Conservation (phyloP, 2,797 vertebrate genomes). For the Botia kubotai region DNA sequence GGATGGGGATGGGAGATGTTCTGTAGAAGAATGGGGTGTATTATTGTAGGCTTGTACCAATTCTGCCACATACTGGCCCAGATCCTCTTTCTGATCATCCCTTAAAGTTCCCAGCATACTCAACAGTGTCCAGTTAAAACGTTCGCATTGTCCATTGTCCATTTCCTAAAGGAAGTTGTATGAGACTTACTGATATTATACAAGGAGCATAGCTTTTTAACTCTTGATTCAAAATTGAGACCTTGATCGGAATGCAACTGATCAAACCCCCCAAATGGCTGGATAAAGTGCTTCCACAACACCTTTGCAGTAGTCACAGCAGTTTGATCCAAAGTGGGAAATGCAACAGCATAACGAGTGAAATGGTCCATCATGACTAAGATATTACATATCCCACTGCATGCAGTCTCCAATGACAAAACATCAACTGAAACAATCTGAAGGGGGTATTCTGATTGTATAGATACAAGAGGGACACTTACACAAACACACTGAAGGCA, state of each 20-base stretch:
- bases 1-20: background rate
- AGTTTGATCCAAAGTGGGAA: background rate
- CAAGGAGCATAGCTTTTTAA: constrained; percentile 7
- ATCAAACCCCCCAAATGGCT: constrained; percentile 10
- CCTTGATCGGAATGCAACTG: background rate
- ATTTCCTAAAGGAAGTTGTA: background rate
- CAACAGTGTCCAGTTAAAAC: background rate
- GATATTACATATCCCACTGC: constrained; percentile 4
- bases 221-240: constrained; percentile 1
- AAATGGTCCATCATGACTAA: constrained; percentile 10
- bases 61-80: constrained; percentile 12
- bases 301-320: background rate
- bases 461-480: constrained; percentile 3
- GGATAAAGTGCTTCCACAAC: constrained; percentile 11
- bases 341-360: constrained; percentile 3
- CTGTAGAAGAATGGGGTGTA: background rate
- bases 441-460: background rate
- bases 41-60: constrained; percentile 16
- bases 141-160: background rate
- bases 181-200: constrained; percentile 13
- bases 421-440: constrained; percentile 2
- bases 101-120: background rate
- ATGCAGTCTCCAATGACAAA: background rate
- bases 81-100: background rate
- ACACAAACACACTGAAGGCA: background rate